Evolutionary conservation across 2,888 invertebrate genomes (phyloP), one percentile per base, ranked within the genome.

Genomic region (Dicyrtomina minuta): DNA sequence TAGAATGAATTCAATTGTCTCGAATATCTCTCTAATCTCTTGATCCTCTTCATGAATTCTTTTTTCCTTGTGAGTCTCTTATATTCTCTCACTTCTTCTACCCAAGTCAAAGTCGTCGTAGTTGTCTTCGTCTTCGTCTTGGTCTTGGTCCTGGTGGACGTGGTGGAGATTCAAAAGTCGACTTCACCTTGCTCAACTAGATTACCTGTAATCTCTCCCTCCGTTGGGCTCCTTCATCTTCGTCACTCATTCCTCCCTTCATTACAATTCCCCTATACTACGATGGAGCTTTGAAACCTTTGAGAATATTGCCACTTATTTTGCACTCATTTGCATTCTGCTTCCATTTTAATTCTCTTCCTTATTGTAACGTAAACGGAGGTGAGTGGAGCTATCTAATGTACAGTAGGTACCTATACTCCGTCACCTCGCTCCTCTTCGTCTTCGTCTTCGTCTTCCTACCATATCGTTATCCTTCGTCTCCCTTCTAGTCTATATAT

Each of bases 1-100:
- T 58, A 58, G 41, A 58, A 58, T 58, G 58, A 58, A 58, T 58
- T 58, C 56, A 33, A 20, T 60, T 60, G 43, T 60, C 43, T 53
- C 53, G 33, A 33, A 33, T 33, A n/a, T n/a, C n/a, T 51, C 53
- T 60, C 60, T 33, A 15, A 17, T 60, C 27, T 60, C 41, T 61
- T 24, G 10, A n/a, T 26, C 33, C 26, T 56, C 56, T 58, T n/a
- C 39, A 33, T 33, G 33, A 3, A 8, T 39, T 58, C 58, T 56
- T 27, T 56, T 12, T n/a, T 24, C 56, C 20, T 46, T 46, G 3
- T 46, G 46, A 12, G 12, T 56, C 56, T 56, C 55, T 55, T 55
- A 5, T 26, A 22, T 26, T 4, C 13, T 56, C 22, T 24, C 26
- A 13, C 61, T n/a, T n/a, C n/a, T n/a, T n/a, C n/a, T 43, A 13